Percentiles rank a stretch among this genome's conserved stretches.
phyloP scores from a whole-genome alignment of 1,140 invertebrate genomes.

The Cecropterus lyciades region DNA sequence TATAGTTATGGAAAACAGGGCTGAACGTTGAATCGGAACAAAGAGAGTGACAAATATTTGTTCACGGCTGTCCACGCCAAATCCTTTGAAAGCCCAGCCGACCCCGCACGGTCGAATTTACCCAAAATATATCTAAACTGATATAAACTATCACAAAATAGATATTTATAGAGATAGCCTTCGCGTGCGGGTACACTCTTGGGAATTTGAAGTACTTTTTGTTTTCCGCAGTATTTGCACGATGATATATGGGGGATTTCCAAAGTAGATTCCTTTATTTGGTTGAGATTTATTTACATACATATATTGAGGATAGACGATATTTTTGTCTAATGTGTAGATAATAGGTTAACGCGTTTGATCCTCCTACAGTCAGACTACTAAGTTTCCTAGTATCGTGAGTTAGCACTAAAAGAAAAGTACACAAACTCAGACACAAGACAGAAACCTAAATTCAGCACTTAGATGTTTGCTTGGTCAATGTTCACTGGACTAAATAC shows the following conservation, averaged over 20 bases:
- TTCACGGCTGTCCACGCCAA: constrained; percentile 51
- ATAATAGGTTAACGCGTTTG: neutral
- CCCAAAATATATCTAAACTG: constrained; percentile 38
- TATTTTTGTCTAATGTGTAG: neutral
- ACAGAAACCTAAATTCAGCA: too few species aligned
- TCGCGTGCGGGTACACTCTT: constrained; percentile 17
- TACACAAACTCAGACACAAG: too few species aligned
- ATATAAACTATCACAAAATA: constrained; percentile 38
- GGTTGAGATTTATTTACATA: neutral
- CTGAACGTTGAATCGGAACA: constrained; percentile 45
- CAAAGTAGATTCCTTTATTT: neutral
- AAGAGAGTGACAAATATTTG: constrained; percentile 66
- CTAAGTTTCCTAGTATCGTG: too few species aligned
- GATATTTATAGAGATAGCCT: constrained; percentile 37
- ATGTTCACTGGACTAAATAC: too few species aligned
- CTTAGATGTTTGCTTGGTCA: too few species aligned
- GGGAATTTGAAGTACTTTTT: constrained; percentile 29
- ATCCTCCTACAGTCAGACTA: too few species aligned
- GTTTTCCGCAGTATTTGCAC: constrained; percentile 15
- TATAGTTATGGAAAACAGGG: constrained; percentile 25
- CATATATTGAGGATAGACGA: neutral
- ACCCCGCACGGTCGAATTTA: constrained; percentile 36
- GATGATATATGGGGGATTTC: constrained; percentile 10
- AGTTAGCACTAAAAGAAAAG: too few species aligned
- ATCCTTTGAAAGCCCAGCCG: constrained; percentile 59